Percentiles rank a stretch among this genome's conserved stretches.
Evolutionary conservation across 2,113 vertebrate species (phyloP).

Genomic region (Melozone crissalis): DNA sequence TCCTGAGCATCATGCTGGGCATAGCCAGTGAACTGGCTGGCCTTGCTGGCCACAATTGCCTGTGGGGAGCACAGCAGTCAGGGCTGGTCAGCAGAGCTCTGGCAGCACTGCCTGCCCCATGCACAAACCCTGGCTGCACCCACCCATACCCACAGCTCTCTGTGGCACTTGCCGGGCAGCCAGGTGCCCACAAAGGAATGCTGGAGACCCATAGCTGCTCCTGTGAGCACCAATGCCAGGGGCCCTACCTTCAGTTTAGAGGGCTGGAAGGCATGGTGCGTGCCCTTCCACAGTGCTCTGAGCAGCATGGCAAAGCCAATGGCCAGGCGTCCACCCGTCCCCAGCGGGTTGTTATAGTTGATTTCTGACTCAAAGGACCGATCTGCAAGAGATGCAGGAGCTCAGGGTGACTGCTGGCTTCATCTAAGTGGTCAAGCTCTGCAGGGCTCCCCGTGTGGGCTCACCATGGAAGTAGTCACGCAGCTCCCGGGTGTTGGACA

Average conservation of each 20-base stretch:
- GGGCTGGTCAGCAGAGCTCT: neutral
- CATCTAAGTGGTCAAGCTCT: neutral
- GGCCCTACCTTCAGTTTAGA: slow-evolving; percentile 92
- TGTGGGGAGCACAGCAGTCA: slow-evolving; percentile 24
- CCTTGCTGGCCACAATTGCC: slow-evolving; percentile 97
- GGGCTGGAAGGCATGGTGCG: slow-evolving; percentile 95
- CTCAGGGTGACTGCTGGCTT: neutral
- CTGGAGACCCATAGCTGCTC: neutral
- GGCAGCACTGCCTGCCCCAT: neutral
- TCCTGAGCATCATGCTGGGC: slow-evolving; percentile 98
- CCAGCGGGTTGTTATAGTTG: slow-evolving; percentile 94
- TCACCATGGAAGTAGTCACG: slow-evolving; percentile 97
- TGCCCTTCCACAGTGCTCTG: slow-evolving; percentile 95
- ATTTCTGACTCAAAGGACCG: slow-evolving; percentile 94
- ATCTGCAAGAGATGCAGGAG: slow-evolving; percentile 72
- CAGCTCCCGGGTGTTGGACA: slow-evolving; percentile 97
- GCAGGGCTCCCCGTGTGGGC: neutral
- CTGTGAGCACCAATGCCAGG: neutral
- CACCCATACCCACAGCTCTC: neutral
- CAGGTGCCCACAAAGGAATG: neutral
- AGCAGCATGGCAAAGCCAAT: slow-evolving; percentile 94
- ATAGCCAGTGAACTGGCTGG: slow-evolving; percentile 97
- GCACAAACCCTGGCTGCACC: neutral
- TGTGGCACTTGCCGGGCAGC: neutral
- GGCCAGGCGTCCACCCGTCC: slow-evolving; percentile 91